These are phyloP conservation scores for Lipophrys pholis DNA, from an alignment of 2,113 vertebrate species.

Conservation along the genomic window DNA sequence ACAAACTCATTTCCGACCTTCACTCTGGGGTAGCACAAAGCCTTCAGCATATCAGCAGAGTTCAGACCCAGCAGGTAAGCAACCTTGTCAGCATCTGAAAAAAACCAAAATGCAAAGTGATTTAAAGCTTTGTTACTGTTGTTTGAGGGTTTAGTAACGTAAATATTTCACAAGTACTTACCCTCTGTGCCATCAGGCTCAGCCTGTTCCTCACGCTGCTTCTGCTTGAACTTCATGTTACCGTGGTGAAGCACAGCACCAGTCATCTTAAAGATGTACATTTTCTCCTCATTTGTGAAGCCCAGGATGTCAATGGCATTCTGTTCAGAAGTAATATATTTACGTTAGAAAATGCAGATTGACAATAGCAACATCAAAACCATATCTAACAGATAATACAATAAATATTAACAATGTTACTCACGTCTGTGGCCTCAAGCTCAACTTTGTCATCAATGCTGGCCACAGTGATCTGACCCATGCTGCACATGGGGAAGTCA, in stretches of 20 bases:
- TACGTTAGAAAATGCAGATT: too few relatives aligned
- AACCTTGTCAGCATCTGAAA: conserved; percentile 72
- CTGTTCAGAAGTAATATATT: conserved; percentile 22
- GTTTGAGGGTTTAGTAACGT: not conserved
- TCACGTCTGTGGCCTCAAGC: conserved; percentile 74
- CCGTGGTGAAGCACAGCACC: conserved; percentile 73
- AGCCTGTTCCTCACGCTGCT: conserved; percentile 90
- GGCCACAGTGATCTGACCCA: conserved; percentile 72
- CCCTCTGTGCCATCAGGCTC: conserved; percentile 80
- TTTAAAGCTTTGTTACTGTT: not conserved
- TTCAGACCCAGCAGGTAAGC: conserved; percentile 76
- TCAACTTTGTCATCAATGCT: conserved; percentile 76
- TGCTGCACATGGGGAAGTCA: conserved; percentile 68
- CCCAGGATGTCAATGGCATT: conserved; percentile 81
- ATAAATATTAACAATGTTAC: not conserved
- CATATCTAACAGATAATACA: too few relatives aligned
- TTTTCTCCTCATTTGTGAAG: conserved; percentile 74
- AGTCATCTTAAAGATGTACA: conserved; percentile 78
- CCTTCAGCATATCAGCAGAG: conserved; percentile 77
- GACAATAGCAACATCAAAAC: too few relatives aligned
- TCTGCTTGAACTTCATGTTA: conserved; percentile 92
- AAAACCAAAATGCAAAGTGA: not conserved
- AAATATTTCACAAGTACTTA: conserved; percentile 31
- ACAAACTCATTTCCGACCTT: conserved; percentile 75
- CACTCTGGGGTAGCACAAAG: conserved; percentile 73